Base-by-base conservation (phyloP, 1,140 invertebrate genomes). In the Gryllus bimaculatus region DNA sequence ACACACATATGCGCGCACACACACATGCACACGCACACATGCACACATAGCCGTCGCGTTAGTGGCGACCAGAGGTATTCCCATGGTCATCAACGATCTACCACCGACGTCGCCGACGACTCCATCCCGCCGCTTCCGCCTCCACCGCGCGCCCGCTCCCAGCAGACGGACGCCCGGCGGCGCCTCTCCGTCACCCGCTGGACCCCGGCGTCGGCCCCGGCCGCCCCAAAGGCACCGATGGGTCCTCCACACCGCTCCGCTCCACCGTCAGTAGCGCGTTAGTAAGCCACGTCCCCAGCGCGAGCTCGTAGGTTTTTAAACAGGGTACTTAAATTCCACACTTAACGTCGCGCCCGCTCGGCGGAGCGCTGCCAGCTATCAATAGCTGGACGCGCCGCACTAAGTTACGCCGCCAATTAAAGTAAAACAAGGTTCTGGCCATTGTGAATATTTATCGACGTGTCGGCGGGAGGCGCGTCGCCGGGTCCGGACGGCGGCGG, bases 391-490 rank as follows among this genome's bases (percentile, higher is more conserved):
- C 54, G 54, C 54, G 54, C 18, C 7, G 18, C 54, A 66, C 10
- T 66, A 66, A 66, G 54, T 66, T 66, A 66, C 54, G 54, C 54
- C 54, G 54, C 54, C 54, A 66, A 66, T 66, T 66, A 66, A 66
- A 66, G 54, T 66, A 66, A 66, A 66, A 66, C 54, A 66, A 66
- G 54, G 54, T 66, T 66, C 54, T 66, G 54, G 54, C 54, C 54
- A 66, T 66, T 66, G 54, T 66, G 54, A 66, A 66, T 66, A 66
- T 66, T 66, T 66, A 66, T 66, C 54, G 54, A 66, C 54, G 54
- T 66, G 54, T 66, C 54, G 54, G 10, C 54, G 54, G 54, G 18
- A 66, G 54, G 54, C 54, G 54, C 54, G 54, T 66, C 54, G 54
- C 54, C 54, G 54, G 54, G 54, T 13, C 54, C 54, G 10, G 54